Evolutionary conservation across 1,140 invertebrate genomes (phyloP).

Genomic region (Hypsibius dujardini): DNA sequence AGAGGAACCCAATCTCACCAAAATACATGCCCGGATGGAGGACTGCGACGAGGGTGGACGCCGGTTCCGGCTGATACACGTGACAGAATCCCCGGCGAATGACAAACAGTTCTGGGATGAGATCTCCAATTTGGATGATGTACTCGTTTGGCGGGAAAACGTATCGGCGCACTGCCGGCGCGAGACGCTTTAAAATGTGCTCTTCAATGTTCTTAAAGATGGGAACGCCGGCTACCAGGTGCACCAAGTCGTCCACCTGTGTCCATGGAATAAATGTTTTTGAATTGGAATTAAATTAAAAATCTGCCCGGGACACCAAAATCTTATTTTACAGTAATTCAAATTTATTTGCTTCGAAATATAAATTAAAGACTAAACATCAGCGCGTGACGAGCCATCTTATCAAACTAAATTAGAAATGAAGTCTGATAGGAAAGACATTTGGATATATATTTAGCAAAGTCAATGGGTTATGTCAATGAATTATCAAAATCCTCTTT

Average conservation of each 20-base stretch:
- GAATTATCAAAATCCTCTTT: too few relatives aligned
- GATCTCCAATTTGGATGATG: not conserved
- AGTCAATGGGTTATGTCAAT: too few relatives aligned
- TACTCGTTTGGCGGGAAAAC: slow-evolving; percentile 2
- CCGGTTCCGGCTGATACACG: not conserved
- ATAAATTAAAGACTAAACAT: too few relatives aligned
- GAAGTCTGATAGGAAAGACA: too few relatives aligned
- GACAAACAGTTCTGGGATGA: slow-evolving; percentile 6
- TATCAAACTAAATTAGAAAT: not conserved
- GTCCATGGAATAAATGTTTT: not conserved
- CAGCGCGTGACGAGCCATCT: not conserved
- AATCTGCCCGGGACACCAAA: too few relatives aligned
- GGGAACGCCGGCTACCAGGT: slow-evolving; percentile 13
- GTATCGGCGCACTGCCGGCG: slow-evolving; percentile 8
- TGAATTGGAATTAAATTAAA: too few relatives aligned
- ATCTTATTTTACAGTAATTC: too few relatives aligned
- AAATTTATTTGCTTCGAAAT: too few relatives aligned
- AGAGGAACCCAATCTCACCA: slow-evolving; percentile 9
- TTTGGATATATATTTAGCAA: too few relatives aligned
- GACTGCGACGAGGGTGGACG: not conserved
- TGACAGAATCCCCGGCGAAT: slow-evolving; percentile 4
- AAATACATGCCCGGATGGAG: not conserved
- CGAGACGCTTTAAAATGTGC: not conserved
- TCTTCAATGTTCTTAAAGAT: slow-evolving; percentile 16
- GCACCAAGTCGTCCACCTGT: slow-evolving; percentile 9